These are phyloP conservation scores for Crotophaga sulcirostris DNA, from an alignment of 2,113 vertebrate species.

Conservation along the genomic window DNA sequence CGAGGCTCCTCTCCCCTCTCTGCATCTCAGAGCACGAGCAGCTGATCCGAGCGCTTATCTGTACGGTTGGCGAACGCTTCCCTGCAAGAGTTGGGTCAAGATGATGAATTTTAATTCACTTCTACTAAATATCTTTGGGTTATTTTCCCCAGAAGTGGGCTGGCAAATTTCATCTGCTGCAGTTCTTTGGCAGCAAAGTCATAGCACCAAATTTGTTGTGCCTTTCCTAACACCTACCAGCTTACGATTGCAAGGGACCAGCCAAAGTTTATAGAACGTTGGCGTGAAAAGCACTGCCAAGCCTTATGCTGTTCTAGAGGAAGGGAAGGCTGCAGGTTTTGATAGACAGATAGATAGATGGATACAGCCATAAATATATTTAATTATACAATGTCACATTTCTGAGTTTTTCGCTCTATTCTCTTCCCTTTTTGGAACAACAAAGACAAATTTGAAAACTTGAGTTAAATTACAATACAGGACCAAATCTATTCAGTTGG, in stretches of 20 bases:
- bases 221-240: neutral
- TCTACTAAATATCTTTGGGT: neutral
- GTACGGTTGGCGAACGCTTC: fast-evolving
- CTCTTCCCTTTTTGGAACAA: slow-evolving; percentile 9
- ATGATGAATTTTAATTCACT: neutral
- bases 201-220: neutral
- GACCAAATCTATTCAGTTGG: slow-evolving; percentile 20
- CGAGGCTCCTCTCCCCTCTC: fast-evolving
- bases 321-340: neutral
- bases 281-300: neutral
- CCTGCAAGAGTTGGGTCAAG: neutral
- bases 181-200: neutral
- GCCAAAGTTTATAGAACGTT: neutral
- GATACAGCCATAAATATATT: neutral
- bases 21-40: neutral
- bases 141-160: neutral
- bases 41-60: fast-evolving
- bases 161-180: neutral
- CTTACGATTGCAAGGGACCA: neutral
- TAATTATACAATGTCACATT: slow-evolving; percentile 37
- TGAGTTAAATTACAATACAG: slow-evolving; percentile 49
- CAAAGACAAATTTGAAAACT: slow-evolving; percentile 34
- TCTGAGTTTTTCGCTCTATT: slow-evolving; percentile 6
- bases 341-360: neutral
- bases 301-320: neutral